Evolutionary conservation across 2,797 vertebrate genomes (phyloP), one percentile per base, ranked within the genome.

Genomic region (Sebastes goodei): DNA sequence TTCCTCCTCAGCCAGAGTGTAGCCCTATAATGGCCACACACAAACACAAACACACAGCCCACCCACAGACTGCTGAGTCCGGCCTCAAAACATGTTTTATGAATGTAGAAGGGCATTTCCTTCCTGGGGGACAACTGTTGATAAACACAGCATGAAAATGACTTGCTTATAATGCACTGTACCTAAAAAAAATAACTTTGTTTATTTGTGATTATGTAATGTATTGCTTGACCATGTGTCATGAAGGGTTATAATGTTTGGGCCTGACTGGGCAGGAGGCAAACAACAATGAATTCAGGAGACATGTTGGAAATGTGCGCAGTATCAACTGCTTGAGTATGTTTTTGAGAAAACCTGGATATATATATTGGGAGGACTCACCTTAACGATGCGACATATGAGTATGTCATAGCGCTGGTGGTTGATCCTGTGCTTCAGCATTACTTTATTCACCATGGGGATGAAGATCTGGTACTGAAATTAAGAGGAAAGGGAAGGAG

Each of bases 391-490:
- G 65, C 98, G 96, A 93, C 99, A 99, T 94, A 99, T 99, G 65
- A 99, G 97, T 55, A 99, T 96, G 29, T 99, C 99, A 0, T 99
- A 99, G 60, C 98, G 97, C 76, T 99, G 98, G 86, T 99, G 98
- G 92, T 97, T 98, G 85, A 99, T 97, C 83, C 98, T 93, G 96
- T 99, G 99, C 73, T 97, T 96, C 87, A 98, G 95, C 93, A 99
- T 96, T 46, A 99, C 98, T 94, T 99, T 99, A 90, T 99, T 99
- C 88, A 99, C 99, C 99, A 99, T 99, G 0, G 99, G 98, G 80
- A 99, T 99, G 90, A 99, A 99, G 88, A 99, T 99, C 82, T 99
- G 98, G 89, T 99, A 99, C 99, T 99, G 91, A 65, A 88, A 85
- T 91, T 78, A 12, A 86, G 33, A 86, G 84, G 78, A 77, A 69